Base-by-base conservation (phyloP, 2,797 vertebrate genomes). In the Danionella dracula region DNA sequence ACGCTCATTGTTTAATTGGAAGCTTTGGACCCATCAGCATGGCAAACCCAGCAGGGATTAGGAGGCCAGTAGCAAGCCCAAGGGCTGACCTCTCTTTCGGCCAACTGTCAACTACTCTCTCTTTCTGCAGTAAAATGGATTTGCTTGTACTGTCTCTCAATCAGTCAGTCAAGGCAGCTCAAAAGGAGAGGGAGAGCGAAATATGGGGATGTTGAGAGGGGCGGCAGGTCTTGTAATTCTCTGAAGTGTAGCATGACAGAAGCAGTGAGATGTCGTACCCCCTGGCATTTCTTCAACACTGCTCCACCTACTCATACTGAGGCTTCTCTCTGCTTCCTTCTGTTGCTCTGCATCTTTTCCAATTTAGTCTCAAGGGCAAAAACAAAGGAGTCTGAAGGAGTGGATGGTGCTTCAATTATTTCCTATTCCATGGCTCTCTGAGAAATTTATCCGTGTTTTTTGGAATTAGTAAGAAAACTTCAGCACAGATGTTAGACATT, bases 351-450 rank as follows among this genome's bases (percentile, higher is more conserved):
- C n/a, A 40, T 20, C 53, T 41, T 54, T 66, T 66, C 40, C 23
- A 57, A 40, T 66, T 57, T 66, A 42, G 12, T 66, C 64, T 57
- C 42, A 57, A 66, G 44, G 34, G 53, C 64, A 66, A 49, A 57
- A 57, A 57, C 64, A 66, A 66, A 66, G 53, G 42, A 41, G 23
- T 57, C 34, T 57, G 34, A 49, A 57, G 34, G 58, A n/a, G 44
- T 57, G 42, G 32, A 48, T 32, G 23, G 44, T 23, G 11, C 31
- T 66, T 66, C 53, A 49, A 57, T 57, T 42, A 40, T 40, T 40
- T 21, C 0, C 16, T 57, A 56, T 42, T 23, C 44, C 44, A 27
- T 27, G 40, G 41, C 32, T 38, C 35, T 38, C 15, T 35, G n/a
- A n/a, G n/a, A n/a, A n/a, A n/a, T n/a, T n/a, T n/a, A n/a, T n/a